phyloP scores from a whole-genome alignment of 2,888 invertebrate genomes.

The Melieria omissa region DNA sequence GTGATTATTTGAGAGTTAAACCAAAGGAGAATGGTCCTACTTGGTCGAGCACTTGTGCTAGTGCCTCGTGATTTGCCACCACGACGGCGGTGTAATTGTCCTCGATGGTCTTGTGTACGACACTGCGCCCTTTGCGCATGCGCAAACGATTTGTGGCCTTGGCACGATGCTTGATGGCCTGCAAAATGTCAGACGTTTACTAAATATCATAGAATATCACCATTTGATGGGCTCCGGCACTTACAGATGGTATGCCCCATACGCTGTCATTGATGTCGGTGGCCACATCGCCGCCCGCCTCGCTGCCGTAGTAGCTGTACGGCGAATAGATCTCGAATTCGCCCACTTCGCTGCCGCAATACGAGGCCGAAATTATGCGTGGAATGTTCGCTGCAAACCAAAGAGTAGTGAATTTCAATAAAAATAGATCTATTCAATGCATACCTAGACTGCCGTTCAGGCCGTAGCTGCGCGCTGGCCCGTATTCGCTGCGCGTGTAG shows the following conservation, averaged over 20 bases:
- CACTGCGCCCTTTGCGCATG: conserved; percentile 82
- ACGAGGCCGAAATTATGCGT: conserved; percentile 78
- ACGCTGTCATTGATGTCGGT: conserved; percentile 65
- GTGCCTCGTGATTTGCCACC: conserved; percentile 89
- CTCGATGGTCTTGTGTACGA: conserved; percentile 86
- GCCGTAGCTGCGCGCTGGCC: conserved; percentile 59
- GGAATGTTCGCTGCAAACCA: conserved; percentile 63
- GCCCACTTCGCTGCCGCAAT: conserved; percentile 83
- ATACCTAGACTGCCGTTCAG: conserved; percentile 64
- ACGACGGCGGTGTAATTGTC: conserved; percentile 92
- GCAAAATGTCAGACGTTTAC: background rate
- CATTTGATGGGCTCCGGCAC: conserved; percentile 13
- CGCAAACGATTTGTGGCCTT: conserved; percentile 74
- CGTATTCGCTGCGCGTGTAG: conserved; percentile 65
- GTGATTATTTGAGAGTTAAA: background rate
- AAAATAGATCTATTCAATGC: conserved; percentile 20
- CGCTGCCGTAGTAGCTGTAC: conserved; percentile 78
- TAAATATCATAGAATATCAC: background rate
- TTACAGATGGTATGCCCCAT: conserved; percentile 65
- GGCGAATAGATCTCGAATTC: conserved; percentile 88
- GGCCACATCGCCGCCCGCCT: conserved; percentile 68
- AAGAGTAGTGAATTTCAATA: background rate
- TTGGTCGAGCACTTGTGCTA: conserved; percentile 89
- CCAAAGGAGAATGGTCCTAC: conserved; percentile 66
- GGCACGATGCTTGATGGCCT: conserved; percentile 61